phyloP scores from a whole-genome alignment of 2,888 invertebrate genomes.

The Melolontha melolontha region DNA sequence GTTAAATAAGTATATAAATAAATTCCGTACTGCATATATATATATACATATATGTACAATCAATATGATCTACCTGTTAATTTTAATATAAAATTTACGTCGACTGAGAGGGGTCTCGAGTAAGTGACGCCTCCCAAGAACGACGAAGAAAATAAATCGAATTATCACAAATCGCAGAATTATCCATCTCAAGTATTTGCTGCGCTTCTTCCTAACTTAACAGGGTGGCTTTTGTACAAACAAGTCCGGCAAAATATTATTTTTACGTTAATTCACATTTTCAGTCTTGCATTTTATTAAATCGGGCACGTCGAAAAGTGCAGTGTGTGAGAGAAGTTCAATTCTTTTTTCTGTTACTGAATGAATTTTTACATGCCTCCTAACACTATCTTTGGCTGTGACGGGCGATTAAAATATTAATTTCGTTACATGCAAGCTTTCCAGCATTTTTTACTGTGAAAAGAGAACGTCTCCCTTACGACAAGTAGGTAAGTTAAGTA shows the following conservation, averaged over 20 bases:
- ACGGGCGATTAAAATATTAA: not conserved
- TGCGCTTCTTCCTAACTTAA: too few relatives aligned
- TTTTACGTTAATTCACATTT: not conserved
- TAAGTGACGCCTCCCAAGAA: not conserved
- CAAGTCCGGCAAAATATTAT: too few relatives aligned
- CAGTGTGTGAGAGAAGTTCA: not conserved
- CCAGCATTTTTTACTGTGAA: too few relatives aligned
- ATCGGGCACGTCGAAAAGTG: not conserved
- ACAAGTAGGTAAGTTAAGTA: too few relatives aligned
- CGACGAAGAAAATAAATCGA: not conserved
- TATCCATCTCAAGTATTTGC: not conserved
- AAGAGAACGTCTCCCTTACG: too few relatives aligned
- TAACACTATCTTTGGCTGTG: not conserved
- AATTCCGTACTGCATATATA: not conserved
- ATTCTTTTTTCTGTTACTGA: not conserved
- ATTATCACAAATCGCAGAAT: slow-evolving; percentile 29
- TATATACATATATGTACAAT: slow-evolving; percentile 34
- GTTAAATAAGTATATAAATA: slow-evolving; percentile 18
- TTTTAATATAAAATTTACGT: slow-evolving; percentile 42
- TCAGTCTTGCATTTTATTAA: not conserved
- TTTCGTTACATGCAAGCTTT: too few relatives aligned
- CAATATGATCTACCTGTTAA: slow-evolving; percentile 44
- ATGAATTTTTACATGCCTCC: too few relatives aligned
- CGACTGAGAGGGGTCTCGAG: not conserved
- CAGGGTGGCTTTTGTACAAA: too few relatives aligned